A percentile compares a stretch with the other conserved stretches of the same genome.
These are phyloP conservation scores for Myiopsitta monachus DNA, from an alignment of 2,113 vertebrate species.

Conservation along the genomic window DNA sequence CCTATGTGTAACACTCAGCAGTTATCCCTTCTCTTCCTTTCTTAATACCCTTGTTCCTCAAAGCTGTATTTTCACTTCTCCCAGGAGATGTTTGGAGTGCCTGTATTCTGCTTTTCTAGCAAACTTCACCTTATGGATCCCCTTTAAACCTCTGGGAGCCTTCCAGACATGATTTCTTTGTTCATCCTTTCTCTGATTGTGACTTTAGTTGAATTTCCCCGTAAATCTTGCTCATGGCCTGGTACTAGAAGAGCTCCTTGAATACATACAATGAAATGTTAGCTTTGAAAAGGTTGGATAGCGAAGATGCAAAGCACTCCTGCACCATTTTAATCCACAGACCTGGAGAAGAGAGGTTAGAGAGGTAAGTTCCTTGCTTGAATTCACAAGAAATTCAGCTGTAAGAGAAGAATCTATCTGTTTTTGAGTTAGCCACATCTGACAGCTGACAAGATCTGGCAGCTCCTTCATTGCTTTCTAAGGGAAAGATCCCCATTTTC, in stretches of 20 bases:
- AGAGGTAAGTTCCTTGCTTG: neutral
- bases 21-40: neutral
- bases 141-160: neutral
- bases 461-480: neutral
- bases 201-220: neutral
- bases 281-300: neutral
- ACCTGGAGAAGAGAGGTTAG: neutral
- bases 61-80: neutral
- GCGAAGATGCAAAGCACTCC: neutral
- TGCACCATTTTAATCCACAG: neutral
- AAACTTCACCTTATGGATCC: neutral
- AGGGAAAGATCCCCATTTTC: neutral
- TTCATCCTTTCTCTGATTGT: neutral
- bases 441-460: neutral
- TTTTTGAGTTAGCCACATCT: neutral
- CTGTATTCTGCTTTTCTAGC: neutral
- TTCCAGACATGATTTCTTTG: neutral
- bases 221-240: neutral
- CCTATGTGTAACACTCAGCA: neutral
- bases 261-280: neutral
- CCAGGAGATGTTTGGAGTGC: neutral
- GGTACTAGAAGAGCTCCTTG: neutral
- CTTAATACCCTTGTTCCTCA: neutral
- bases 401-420: neutral
- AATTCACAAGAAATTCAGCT: neutral